Conservation (phyloP, 1,140 invertebrate genomes). For the Hylyphantes graminicola region DNA sequence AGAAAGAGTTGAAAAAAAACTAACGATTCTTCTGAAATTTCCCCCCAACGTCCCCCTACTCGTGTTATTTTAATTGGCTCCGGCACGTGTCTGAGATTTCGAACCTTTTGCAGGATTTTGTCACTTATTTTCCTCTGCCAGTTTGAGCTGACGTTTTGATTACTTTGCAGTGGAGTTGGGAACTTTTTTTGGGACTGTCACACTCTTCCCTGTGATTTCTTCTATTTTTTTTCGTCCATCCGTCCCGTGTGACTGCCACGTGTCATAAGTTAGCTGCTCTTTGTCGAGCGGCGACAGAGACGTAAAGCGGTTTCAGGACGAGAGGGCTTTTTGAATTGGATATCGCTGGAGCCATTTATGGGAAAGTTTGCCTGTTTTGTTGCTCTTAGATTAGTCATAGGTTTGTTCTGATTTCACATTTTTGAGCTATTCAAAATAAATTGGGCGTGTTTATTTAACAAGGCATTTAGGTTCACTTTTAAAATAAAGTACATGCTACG, state of each 20-base stretch:
- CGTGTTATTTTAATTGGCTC: conserved; percentile 26
- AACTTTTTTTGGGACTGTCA: background rate
- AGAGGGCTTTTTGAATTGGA: no score
- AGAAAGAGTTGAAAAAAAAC: background rate
- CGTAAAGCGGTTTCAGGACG: no score
- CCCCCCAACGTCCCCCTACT: background rate
- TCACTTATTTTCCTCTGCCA: conserved; percentile 14
- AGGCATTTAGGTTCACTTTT: no score
- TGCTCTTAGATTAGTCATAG: no score
- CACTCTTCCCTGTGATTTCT: background rate
- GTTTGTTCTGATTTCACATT: no score
- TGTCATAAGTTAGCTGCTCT: conserved; percentile 1
- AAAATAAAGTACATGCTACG: no score
- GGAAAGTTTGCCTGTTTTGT: no score
- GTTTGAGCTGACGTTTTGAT: conserved; percentile 51
- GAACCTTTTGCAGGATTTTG: background rate
- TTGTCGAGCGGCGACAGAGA: no score
- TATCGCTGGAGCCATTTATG: no score
- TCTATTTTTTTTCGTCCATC: background rate
- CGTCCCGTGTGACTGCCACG: background rate
- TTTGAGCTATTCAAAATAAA: no score
- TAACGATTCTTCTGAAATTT: conserved; percentile 9
- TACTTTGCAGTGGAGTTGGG: background rate
- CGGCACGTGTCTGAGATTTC: conserved; percentile 27
- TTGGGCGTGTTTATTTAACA: no score